These are phyloP conservation scores for Drosophila percnosoma DNA, from an alignment of 2,888 invertebrate species.

Conservation along the genomic window DNA sequence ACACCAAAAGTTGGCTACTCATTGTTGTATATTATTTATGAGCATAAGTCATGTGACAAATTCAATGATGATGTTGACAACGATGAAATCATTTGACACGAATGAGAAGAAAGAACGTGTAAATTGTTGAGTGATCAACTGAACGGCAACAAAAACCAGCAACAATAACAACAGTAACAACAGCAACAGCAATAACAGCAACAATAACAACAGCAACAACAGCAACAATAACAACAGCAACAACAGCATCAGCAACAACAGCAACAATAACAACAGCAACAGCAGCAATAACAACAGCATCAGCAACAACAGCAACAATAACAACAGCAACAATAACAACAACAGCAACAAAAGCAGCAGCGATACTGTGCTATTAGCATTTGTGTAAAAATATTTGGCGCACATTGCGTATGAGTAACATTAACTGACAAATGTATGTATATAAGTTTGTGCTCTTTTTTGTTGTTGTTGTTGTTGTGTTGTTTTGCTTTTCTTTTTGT, in stretches of 20 bases:
- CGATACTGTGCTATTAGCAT: background rate
- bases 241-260: background rate
- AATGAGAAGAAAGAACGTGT: constrained; percentile 8
- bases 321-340: background rate
- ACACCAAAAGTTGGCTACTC: constrained; percentile 7
- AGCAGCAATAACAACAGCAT: no score
- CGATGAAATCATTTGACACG: constrained; percentile 44
- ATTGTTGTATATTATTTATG: constrained; percentile 10
- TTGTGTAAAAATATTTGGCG: constrained; percentile 13
- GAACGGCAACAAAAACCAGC: background rate
- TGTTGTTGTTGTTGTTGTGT: background rate
- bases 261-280: fast-evolving
- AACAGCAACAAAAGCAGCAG: no score
- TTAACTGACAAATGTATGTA: background rate
- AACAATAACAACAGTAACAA: background rate
- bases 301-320: no score
- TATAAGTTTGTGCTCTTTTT: background rate
- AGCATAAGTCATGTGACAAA: constrained; percentile 35
- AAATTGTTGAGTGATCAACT: constrained; percentile 18
- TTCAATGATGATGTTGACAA: constrained; percentile 23
- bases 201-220: background rate
- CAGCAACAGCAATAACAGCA: fast-evolving
- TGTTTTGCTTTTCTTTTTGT: background rate
- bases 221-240: no score
- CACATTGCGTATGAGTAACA: constrained; percentile 56